A percentile compares a stretch with the other conserved stretches of the same genome.
Conservation (phyloP, 1,140 invertebrate species). For the Pentalonia nigronervosa region DNA sequence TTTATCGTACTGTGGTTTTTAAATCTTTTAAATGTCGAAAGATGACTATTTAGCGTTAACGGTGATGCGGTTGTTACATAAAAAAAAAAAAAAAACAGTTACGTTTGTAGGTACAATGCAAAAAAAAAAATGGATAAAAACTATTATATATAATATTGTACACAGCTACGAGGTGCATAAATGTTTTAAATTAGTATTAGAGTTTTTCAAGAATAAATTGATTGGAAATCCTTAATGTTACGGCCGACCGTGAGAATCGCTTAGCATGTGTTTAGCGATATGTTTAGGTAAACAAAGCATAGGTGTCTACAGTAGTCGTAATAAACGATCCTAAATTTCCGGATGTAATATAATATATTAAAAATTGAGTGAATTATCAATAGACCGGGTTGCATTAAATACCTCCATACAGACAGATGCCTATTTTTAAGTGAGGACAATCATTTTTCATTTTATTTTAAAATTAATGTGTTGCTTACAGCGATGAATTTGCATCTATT, state of each 20-base stretch:
- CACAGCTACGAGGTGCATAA: background rate
- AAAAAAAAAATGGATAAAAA: too few species aligned
- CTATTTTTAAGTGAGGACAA: background rate
- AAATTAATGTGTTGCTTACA: background rate
- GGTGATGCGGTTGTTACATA: too few species aligned
- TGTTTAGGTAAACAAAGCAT: background rate
- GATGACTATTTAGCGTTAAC: background rate
- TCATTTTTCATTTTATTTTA: background rate
- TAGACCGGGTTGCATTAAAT: background rate
- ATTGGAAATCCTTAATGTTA: background rate
- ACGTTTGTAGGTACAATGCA: background rate
- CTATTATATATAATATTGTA: background rate
- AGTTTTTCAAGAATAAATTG: constrained; percentile 1
- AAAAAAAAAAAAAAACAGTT: background rate
- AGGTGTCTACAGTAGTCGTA: background rate
- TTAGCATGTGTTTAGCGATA: background rate
- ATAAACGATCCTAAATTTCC: constrained; percentile 9
- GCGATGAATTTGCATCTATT: background rate
- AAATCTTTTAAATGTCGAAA: background rate
- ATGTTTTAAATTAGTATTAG: background rate
- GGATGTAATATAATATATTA: background rate
- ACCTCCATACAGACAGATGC: background rate
- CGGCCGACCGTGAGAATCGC: background rate
- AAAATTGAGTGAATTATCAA: background rate
- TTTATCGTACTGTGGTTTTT: background rate